Base-by-base conservation (phyloP, 2,888 invertebrate genomes). In the Caenorhabditis becei region DNA sequence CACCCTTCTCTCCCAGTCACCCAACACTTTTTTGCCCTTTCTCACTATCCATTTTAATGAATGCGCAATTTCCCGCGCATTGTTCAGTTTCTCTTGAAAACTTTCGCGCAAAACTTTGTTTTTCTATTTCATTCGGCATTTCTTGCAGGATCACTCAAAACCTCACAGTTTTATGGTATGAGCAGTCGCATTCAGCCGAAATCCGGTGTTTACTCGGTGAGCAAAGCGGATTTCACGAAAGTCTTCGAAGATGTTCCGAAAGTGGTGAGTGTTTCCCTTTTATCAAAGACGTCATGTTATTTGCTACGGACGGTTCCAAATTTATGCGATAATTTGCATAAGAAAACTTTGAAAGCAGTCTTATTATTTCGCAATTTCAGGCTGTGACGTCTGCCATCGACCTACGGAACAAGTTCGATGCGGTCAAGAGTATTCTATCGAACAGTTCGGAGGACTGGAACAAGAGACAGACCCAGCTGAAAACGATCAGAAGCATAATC, bases 391-490 rank as follows among this genome's bases (percentile, higher is more conserved):
- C 74, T 3, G 37, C 74, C 1, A 24, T 74, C 41, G 78, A 71
- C 24, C 66, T 78, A 53, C 71, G 66, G 20, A 63, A 65, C 18
- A 70, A 78, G 18, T 70, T 78, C 47, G 66, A 72, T 18, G 32
- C 47, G 14, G 58, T 67, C 32, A 67, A 58, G 49, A 47, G 49
- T 8, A 67, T 72, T 35, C 54, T 80, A 0, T 74, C 72, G 7
- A 74, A 69, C 41, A 58, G 18, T 49, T 56, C 56, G 28, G 79
- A 80, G 54, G 79, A 80, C 69, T 80, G 79, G 79, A 74, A 74
- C 23, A 80, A 80, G 51, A 61, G 77, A 35, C 67, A 78, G 51
- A 65, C 51, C 23, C 65, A 78, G 53, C 35, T 78, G 14, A 78
- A 78, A 71, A 71, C 70, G 0, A 26, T 78, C 20, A 8, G 78